Conservation (phyloP, 2,888 invertebrate genomes). For the Gryllus longicercus region DNA sequence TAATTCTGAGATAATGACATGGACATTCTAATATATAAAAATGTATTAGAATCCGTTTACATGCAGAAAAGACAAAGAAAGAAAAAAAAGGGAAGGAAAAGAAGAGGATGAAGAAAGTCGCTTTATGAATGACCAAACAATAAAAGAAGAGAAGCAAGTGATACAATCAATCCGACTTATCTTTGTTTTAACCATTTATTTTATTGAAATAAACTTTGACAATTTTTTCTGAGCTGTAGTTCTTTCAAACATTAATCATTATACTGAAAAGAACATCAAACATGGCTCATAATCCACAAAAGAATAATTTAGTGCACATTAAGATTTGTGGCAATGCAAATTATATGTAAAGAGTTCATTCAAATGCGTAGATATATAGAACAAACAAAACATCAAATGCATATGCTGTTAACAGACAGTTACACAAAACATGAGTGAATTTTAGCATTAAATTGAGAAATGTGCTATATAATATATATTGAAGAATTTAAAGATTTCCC, state of each 20-base stretch:
- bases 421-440: background rate
- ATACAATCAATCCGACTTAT: background rate
- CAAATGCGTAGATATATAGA: background rate
- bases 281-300: background rate
- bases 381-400: slow-evolving; percentile 9
- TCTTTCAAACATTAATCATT: too few species aligned
- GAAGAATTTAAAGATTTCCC: background rate
- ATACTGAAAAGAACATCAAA: background rate
- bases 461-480: background rate
- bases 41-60: background rate
- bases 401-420: slow-evolving; percentile 3
- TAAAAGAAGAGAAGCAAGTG: background rate
- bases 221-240: too few species aligned
- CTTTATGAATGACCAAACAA: background rate
- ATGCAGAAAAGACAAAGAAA: background rate
- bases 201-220: background rate
- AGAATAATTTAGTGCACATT: slow-evolving; percentile 8
- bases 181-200: background rate
- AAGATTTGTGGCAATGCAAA: background rate
- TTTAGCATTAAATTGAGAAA: slow-evolving; percentile 1
- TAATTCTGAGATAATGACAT: background rate
- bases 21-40: background rate
- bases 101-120: background rate
- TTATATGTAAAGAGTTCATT: slow-evolving; percentile 6
- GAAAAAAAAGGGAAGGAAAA: background rate